A percentile compares a stretch with the other conserved stretches of the same genome.
phyloP scores from a whole-genome alignment of 2,888 invertebrate genomes.

The Cataglyphis albicans region DNA sequence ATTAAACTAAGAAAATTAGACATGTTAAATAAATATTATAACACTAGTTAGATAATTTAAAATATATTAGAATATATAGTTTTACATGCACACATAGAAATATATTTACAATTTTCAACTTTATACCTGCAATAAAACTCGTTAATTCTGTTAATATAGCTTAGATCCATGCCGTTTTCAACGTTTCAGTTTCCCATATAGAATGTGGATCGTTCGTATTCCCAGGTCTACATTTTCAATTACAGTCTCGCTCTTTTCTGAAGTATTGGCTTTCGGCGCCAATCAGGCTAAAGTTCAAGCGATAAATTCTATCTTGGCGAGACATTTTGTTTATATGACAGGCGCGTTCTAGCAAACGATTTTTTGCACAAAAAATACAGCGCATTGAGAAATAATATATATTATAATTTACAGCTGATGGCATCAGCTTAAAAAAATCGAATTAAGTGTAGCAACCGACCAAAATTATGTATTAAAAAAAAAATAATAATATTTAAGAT shows the following conservation, averaged over 20 bases:
- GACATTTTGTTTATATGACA: not conserved
- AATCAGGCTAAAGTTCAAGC: constrained; percentile 36
- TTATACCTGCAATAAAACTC: not conserved
- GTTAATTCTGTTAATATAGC: not conserved
- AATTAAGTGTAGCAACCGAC: not conserved
- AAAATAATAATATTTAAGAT: not conserved
- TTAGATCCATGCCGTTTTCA: not conserved
- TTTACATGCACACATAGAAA: not conserved
- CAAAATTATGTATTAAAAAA: not conserved
- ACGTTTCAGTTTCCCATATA: not conserved
- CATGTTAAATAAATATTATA: not conserved
- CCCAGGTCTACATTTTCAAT: not conserved
- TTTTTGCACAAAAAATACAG: not conserved
- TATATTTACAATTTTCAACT: not conserved
- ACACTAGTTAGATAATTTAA: not conserved
- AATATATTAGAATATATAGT: not conserved
- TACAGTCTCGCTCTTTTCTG: not conserved
- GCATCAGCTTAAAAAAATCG: not conserved
- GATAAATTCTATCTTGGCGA: constrained; percentile 19
- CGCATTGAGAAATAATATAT: not conserved
- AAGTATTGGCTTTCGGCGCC: constrained; percentile 13
- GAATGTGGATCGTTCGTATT: not conserved
- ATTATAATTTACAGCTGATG: not conserved
- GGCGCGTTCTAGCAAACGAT: not conserved
- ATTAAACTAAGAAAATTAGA: not conserved